Evolutionary conservation across 2,113 vertebrate species (phyloP), one percentile per base, ranked within the genome.

Genomic region (Planiliza haematocheilus): DNA sequence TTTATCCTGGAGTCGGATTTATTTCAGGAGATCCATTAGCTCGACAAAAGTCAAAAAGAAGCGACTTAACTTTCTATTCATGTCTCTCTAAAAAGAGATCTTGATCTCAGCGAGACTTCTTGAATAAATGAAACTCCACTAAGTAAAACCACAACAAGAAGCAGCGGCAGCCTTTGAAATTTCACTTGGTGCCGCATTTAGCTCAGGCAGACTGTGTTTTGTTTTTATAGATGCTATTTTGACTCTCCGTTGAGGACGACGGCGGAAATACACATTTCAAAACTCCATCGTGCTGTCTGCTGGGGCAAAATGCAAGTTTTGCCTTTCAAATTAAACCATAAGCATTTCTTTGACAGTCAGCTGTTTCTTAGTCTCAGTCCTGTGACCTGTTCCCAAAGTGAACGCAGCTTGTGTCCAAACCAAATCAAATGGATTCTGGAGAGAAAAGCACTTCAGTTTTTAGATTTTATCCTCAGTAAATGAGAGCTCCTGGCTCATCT

Each of bases 141-240:
- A 11, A 77, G 66, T 59, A 49, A 65, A 70, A 66, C 56, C 48
- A 70, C 66, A 73, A 65, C 52, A 73, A 69, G 41, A 45, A 17
- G 9, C 2, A 0, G 21, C n/a, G 14, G 49, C 1, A 30, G 55
- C 2, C 60, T 70, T 70, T 81, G 46, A 74, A 77, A 30, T 43
- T 10, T 1, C 11, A 38, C 34, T 3, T 7, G 20, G 12, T 30
- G 78, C 74, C 62, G 57, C 62, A 64, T 82, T 66, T 81, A 67
- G 65, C 65, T 70, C 57, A 14, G 1, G 57, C 48, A 8, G 48
- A 46, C 49, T 4, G 34, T 41, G 34, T 41, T 73, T 61, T 24
- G 58, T 70, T 81, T 41, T 37, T 50, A 20, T 2, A 5, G 73
- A 58, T 41, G 60, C 46, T 61, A 42, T 60, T 79, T 72, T 68